phyloP scores from a whole-genome alignment of 1,140 invertebrate genomes.

The Gyrodactylus bullatarudis region DNA sequence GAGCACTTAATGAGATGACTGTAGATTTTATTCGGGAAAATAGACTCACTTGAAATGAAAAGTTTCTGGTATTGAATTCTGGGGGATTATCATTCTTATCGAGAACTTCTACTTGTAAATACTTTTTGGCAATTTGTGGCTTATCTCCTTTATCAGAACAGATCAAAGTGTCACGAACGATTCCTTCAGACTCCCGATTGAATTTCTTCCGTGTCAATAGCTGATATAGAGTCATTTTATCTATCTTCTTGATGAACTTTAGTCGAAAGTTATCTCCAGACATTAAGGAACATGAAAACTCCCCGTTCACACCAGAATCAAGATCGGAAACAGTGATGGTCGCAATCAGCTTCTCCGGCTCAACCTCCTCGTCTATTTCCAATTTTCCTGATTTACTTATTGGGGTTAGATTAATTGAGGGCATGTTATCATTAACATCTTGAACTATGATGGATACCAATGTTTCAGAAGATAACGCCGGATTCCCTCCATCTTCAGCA shows the following conservation, averaged over 20 bases:
- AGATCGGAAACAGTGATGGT: constrained; percentile 1
- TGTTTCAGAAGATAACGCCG: neutral
- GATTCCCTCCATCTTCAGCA: neutral
- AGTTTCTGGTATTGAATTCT: neutral
- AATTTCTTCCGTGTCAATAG: neutral
- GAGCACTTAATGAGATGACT: no score
- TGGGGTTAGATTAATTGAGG: neutral
- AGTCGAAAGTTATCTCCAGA: neutral
- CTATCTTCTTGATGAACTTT: neutral
- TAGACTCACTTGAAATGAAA: neutral
- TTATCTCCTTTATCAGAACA: constrained; percentile 4
- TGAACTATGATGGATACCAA: neutral
- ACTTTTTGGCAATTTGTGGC: neutral
- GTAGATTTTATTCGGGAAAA: no score
- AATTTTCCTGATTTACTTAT: neutral
- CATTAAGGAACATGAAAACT: neutral
- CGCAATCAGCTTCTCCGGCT: neutral
- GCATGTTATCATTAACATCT: neutral
- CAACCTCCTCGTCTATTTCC: neutral
- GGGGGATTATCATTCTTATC: constrained; percentile 1
- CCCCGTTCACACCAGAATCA: neutral
- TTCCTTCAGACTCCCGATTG: neutral
- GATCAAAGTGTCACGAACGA: neutral
- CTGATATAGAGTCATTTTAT: neutral
- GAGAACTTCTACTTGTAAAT: neutral